Conservation (phyloP, 1,140 invertebrate species). For the Drosophila trapezifrons region DNA sequence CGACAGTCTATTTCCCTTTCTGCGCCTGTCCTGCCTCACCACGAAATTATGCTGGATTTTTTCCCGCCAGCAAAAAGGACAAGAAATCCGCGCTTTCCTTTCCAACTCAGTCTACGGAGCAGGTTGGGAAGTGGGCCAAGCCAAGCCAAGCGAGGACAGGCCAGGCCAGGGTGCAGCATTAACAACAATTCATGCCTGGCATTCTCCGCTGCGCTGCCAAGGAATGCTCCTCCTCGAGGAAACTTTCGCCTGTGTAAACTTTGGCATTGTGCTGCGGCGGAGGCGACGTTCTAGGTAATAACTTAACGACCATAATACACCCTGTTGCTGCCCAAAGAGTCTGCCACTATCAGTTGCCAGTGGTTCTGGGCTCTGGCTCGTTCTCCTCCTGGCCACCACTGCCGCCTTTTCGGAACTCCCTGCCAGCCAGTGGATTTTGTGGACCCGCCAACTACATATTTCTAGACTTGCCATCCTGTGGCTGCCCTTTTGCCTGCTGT, state of each 20-base stretch:
- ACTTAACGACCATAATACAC: slow-evolving; percentile 83
- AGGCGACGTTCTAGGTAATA: slow-evolving; percentile 71
- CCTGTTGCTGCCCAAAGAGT: slow-evolving; percentile 64
- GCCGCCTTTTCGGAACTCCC: background rate
- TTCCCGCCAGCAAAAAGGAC: slow-evolving; percentile 15
- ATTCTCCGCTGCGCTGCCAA: slow-evolving; percentile 53
- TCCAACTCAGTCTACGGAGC: slow-evolving; percentile 17
- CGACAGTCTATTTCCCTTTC: slow-evolving; percentile 43
- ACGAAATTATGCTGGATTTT: slow-evolving; percentile 58
- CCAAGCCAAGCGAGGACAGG: background rate
- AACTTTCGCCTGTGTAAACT: slow-evolving; percentile 80
- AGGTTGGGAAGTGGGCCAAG: background rate
- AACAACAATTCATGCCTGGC: slow-evolving; percentile 75
- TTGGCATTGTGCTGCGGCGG: slow-evolving; percentile 67
- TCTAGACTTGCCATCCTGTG: slow-evolving; percentile 39
- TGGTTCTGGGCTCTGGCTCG: background rate
- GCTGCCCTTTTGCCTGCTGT: slow-evolving; percentile 39
- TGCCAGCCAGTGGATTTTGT: slow-evolving; percentile 24
- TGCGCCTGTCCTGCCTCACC: slow-evolving; percentile 12
- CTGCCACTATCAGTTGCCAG: slow-evolving; percentile 43
- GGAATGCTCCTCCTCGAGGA: slow-evolving; percentile 66
- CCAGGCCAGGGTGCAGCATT: slow-evolving; percentile 42
- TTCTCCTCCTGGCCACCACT: slow-evolving; percentile 10
- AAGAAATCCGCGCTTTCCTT: slow-evolving; percentile 64
- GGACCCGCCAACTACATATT: slow-evolving; percentile 44